Percentiles rank a stretch among this genome's conserved stretches.
Evolutionary conservation across 2,888 invertebrate species (phyloP).

Genomic region (Pristionchus fissidentatus): DNA sequence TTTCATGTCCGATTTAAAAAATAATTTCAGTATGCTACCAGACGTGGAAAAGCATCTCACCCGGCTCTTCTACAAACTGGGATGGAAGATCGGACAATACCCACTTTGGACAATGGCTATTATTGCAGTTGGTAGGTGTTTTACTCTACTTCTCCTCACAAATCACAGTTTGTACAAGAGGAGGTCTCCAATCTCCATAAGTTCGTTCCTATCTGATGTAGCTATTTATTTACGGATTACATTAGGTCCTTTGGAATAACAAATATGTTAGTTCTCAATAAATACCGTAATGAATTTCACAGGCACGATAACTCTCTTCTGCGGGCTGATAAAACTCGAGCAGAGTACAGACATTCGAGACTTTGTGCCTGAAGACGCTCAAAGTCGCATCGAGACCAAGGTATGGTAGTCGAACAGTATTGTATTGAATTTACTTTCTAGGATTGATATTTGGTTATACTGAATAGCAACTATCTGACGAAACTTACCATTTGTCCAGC

Average conservation of each 20-base stretch:
- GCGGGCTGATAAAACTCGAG: conserved; percentile 23
- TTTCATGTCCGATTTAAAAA: not conserved
- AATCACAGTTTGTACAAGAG: no score
- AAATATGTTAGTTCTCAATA: no score
- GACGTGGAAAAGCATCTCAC: conserved; percentile 37
- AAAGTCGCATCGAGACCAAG: conserved; percentile 35
- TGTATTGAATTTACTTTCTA: no score
- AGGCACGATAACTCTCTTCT: conserved; percentile 20
- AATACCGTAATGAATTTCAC: no score
- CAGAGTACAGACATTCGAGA: conserved; percentile 47
- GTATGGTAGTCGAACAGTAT: conserved; percentile 20
- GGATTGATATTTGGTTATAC: no score
- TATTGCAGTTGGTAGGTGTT: not conserved
- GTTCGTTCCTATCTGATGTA: not conserved
- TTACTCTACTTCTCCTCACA: no score
- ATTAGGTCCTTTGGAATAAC: not conserved
- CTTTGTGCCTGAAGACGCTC: conserved; percentile 42
- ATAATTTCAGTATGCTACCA: conserved; percentile 25
- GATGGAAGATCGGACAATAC: not conserved
- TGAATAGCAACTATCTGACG: no score
- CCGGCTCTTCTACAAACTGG: conserved; percentile 37
- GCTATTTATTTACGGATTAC: not conserved
- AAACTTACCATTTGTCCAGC: no score
- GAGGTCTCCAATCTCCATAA: no score
- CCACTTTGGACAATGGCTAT: not conserved